These are phyloP conservation scores for Rhynchonycteris naso DNA, from an alignment of 2,797 vertebrate genomes.

Conservation along the genomic window DNA sequence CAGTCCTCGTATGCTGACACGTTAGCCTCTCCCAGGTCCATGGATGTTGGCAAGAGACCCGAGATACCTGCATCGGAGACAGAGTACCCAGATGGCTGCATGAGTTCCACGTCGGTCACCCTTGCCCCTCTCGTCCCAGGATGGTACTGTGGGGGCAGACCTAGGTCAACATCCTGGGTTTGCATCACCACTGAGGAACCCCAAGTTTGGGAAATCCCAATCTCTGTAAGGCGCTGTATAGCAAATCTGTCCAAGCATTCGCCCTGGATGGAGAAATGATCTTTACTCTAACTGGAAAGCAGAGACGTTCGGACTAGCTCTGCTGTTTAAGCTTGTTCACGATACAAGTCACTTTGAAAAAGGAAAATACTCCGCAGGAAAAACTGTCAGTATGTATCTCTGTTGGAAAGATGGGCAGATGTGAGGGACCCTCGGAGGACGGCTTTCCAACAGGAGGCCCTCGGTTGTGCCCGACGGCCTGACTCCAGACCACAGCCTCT, in stretches of 20 bases:
- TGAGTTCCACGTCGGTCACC: not conserved
- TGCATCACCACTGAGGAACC: not conserved
- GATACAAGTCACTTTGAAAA: not conserved
- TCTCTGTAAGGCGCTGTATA: not conserved
- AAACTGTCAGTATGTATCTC: not conserved
- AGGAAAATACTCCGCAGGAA: not conserved
- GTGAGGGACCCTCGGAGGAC: not conserved
- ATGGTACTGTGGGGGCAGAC: not conserved
- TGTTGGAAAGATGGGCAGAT: not conserved
- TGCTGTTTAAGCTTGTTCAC: not conserved
- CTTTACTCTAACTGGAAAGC: not conserved
- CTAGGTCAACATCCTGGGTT: not conserved
- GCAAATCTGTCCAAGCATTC: conserved; percentile 14
- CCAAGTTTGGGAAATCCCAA: not conserved
- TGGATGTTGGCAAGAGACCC: not conserved
- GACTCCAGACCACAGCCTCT: not conserved
- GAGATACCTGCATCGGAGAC: not conserved
- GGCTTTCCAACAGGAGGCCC: not conserved
- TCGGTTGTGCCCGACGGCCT: not conserved
- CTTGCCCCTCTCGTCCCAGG: not conserved
- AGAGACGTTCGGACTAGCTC: not conserved
- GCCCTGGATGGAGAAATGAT: not conserved
- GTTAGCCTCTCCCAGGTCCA: not conserved
- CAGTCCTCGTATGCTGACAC: not conserved
- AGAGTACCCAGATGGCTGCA: not conserved